phyloP scores from a whole-genome alignment of 2,113 vertebrate genomes.

The Athene cunicularia region DNA sequence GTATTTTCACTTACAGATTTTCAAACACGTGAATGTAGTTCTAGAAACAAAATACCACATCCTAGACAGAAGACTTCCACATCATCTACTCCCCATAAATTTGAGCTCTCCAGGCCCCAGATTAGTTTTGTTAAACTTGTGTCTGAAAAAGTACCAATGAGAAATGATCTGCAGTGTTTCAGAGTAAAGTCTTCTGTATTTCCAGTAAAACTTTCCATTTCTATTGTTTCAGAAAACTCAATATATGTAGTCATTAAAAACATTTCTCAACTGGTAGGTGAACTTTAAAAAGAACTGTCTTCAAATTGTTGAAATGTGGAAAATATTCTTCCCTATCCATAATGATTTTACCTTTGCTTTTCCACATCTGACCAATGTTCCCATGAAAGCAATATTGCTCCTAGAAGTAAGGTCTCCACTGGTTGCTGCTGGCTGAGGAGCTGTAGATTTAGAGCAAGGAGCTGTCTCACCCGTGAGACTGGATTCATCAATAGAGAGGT shows the following conservation, averaged over 20 bases:
- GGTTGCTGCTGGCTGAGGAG: conserved; percentile 78
- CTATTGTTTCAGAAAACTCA: not conserved
- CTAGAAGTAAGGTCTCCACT: conserved; percentile 93
- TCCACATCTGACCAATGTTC: conserved; percentile 95
- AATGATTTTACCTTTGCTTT: conserved; percentile 89
- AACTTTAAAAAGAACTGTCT: not conserved
- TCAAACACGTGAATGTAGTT: accelerated
- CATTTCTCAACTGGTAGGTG: not conserved
- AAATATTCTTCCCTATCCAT: not conserved
- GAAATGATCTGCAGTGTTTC: not conserved
- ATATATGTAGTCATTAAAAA: not conserved
- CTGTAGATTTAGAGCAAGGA: conserved; percentile 88
- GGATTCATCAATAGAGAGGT: conserved; percentile 94
- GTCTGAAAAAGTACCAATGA: not conserved
- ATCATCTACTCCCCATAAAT: not conserved
- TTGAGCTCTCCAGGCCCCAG: not conserved
- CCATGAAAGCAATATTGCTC: conserved; percentile 97
- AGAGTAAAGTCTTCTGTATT: not conserved
- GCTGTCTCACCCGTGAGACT: conserved; percentile 95
- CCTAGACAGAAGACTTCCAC: not conserved
- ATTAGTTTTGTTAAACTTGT: not conserved
- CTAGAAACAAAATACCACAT: not conserved
- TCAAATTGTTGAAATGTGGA: not conserved
- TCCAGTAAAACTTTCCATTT: not conserved
- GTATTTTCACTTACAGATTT: not conserved